Percentiles rank a stretch among this genome's conserved stretches.
Conservation (phyloP, 2,113 vertebrate genomes). For the Phrynosoma blainvillii region DNA sequence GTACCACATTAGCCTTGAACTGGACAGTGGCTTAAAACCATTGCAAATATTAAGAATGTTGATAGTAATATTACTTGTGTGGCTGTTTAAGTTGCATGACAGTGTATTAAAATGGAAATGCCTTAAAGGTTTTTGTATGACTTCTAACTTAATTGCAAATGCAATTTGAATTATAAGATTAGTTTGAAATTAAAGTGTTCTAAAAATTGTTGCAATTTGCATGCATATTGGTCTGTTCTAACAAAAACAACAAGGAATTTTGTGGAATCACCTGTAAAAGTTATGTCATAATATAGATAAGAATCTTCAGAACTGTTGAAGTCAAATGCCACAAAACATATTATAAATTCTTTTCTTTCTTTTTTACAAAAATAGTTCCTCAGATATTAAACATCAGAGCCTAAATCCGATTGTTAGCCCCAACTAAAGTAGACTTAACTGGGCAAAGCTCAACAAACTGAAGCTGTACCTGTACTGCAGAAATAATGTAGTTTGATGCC, state of each 20-base stretch:
- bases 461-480: too few species aligned
- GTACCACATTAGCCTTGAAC: neutral
- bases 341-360: too few species aligned
- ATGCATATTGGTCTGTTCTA: neutral
- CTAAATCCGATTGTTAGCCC: too few species aligned
- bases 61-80: neutral
- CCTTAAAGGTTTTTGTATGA: slow-evolving; percentile 7
- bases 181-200: neutral
- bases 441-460: too few species aligned
- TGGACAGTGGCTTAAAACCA: slow-evolving; percentile 3
- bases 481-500: too few species aligned
- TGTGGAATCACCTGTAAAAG: neutral
- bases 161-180: too few species aligned
- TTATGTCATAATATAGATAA: neutral
- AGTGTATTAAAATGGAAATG: neutral
- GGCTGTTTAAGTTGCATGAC: neutral
- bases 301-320: too few species aligned
- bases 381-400: too few species aligned
- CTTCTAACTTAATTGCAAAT: neutral
- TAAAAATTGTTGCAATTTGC: neutral
- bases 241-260: neutral
- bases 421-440: too few species aligned
- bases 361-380: too few species aligned
- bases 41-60: neutral
- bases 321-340: too few species aligned